Evolutionary conservation across 2,888 invertebrate genomes (phyloP), one percentile per base, ranked within the genome.

Genomic region (Tinea pellionella): DNA sequence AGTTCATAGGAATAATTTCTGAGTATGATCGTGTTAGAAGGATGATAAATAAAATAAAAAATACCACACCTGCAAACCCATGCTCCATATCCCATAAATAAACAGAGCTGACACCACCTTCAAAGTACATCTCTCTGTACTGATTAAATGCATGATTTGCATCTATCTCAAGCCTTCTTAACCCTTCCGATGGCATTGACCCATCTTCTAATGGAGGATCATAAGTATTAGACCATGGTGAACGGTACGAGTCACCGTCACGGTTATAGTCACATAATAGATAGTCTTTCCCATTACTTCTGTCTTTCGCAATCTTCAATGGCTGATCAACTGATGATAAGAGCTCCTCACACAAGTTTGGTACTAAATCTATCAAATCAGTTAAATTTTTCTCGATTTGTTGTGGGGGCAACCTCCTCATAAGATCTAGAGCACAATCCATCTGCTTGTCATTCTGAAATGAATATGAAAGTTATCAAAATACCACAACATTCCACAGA

Each of bases 71-170:
- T 66, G 97, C 99, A 89, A 99, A 99, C 4, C 99, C 99, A 82
- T 96, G 96, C 75, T 99, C 99, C 78, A 99, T 90, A 73, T 99
- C 99, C 99, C 99, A 99, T 64, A 99, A 90, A 83, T 99, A 99
- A 2, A 99, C 99, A 6, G 99, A 99, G 15, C 99, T 99, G 0
- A 99, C 98, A 0, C 99, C 99, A 60, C 99, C 99, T 83, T 99
- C 99, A 79, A 97, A 99, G 80, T 99, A 99, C 94, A 99, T 96
- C 82, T 99, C 99, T 73, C 98, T 92, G 78, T 99, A 99, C 74
- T 97, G 97, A 81, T 99, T 98, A 77, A 99, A 99, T 12, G 99
- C 99, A 75, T 95, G 93, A 84, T 99, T 99, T 0, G 98, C 99
- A 75, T 99, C 99, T 63, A 99, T 91, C 89, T 99, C 99, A 68